Evolutionary conservation across 1,140 invertebrate genomes (phyloP), one percentile per base, ranked within the genome.

Genomic region (Diuraphis noxia): DNA sequence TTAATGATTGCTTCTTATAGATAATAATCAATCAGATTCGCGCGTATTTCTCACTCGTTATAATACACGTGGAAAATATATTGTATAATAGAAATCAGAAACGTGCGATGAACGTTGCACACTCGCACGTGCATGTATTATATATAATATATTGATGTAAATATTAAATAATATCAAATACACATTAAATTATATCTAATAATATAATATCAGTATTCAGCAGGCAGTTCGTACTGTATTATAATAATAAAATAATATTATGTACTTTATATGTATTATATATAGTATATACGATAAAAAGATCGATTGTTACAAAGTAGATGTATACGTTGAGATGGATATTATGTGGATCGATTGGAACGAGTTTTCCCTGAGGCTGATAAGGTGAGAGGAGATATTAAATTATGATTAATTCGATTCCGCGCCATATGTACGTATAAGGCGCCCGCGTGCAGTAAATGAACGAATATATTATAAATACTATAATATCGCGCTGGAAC

Each of bases 361-460:
- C 82, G 30, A 40, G 30, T 46, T 85, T 49, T 34, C 30, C 82
- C 40, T 1, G 43, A 36, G 84, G 84, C 43, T 23, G 79, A 81
- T 40, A 81, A 81, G 19, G 72, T 36, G 82, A 43, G 40, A 84
- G 41, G 82, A 86, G 43, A 86, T 85, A n/a, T 21, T n/a, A 84
- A 46, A 85, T 46, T 38, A 86, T 86, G 84, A 86, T 86, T 86
- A 86, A 86, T 86, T 86, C 46, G 84, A 84, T 86, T 86, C 46
- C 1, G 34, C 38, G 72, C n/a, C 34, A 79, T 79, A n/a, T 79
- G 72, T 79, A 36, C 23, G 38, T 72, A 72, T 72, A n/a, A n/a
- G 56, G 30, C 3, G 23, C 23, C 30, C 25, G 52, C 56, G 56
- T 30, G 10, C 52, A 72, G 79, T 40, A 30, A 38, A 84, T 19